phyloP scores from a whole-genome alignment of 2,888 invertebrate genomes.

The Euplexia lucipara region DNA sequence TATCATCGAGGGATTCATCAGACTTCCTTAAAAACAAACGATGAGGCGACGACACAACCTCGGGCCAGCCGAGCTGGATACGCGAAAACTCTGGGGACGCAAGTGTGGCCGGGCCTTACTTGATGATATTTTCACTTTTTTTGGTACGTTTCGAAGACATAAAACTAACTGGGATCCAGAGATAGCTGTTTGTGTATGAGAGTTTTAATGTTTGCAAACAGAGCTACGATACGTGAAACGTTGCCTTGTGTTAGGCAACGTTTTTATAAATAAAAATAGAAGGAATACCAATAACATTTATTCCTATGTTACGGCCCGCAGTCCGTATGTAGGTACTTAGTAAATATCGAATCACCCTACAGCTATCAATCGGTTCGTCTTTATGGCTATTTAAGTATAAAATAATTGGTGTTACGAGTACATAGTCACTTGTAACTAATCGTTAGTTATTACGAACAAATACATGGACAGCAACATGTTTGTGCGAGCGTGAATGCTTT shows the following conservation, averaged over 20 bases:
- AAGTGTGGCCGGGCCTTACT: not conserved
- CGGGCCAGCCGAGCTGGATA: conserved; percentile 9
- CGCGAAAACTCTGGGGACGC: not conserved
- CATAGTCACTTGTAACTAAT: not conserved
- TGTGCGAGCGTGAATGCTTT: not conserved
- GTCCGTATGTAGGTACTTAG: too few relatives aligned
- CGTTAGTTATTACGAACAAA: conserved; percentile 9
- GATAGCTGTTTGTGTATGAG: too few relatives aligned
- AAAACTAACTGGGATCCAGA: too few relatives aligned
- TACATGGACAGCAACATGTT: not conserved
- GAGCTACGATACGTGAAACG: too few relatives aligned
- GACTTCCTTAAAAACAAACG: conserved; percentile 70
- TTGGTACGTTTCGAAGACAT: too few relatives aligned
- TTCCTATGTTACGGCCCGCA: too few relatives aligned
- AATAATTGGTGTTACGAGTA: conserved; percentile 11
- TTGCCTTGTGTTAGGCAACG: too few relatives aligned
- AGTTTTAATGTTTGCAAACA: too few relatives aligned
- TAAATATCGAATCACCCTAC: not conserved
- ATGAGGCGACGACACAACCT: conserved; percentile 61
- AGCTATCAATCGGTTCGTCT: not conserved
- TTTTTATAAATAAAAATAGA: too few relatives aligned
- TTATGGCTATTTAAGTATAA: conserved; percentile 3
- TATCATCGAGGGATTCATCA: conserved; percentile 72
- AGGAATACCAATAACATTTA: too few relatives aligned
- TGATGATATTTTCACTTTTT: not conserved